phyloP scores from a whole-genome alignment of 2,113 vertebrate species.

The Saimiri boliviensis region DNA sequence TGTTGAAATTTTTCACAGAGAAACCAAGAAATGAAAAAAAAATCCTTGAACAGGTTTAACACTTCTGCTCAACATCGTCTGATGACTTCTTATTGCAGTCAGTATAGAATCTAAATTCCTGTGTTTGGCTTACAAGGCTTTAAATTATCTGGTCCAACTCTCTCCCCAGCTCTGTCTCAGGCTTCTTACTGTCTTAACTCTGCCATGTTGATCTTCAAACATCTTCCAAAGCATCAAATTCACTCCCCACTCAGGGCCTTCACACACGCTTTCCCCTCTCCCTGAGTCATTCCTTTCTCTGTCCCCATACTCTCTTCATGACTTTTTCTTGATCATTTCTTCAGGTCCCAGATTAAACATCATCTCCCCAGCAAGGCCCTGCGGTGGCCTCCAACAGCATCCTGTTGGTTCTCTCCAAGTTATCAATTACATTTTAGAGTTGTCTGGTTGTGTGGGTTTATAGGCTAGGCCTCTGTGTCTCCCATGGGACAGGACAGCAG shows the following conservation, averaged over 20 bases:
- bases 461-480: not conserved
- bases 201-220: not conserved
- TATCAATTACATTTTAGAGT: not conserved
- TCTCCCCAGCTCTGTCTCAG: too few relatives aligned
- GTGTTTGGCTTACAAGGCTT: not conserved
- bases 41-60: not conserved
- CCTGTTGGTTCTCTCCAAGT: not conserved
- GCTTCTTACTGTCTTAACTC: not conserved
- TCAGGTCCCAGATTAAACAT: not conserved
- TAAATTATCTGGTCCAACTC: not conserved
- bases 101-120: not conserved
- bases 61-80: not conserved
- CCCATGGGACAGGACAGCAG: not conserved
- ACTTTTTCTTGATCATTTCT: not conserved
- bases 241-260: not conserved
- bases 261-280: not conserved
- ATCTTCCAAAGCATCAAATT: not conserved
- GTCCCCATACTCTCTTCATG: not conserved
- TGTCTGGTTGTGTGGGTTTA: not conserved
- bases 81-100: not conserved
- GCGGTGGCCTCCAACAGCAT: not conserved
- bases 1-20: not conserved
- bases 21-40: conserved; percentile 4
- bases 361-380: not conserved
- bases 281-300: not conserved